Conservation (phyloP, 2,888 invertebrate species). For the Cyrtodaria siliqua region DNA sequence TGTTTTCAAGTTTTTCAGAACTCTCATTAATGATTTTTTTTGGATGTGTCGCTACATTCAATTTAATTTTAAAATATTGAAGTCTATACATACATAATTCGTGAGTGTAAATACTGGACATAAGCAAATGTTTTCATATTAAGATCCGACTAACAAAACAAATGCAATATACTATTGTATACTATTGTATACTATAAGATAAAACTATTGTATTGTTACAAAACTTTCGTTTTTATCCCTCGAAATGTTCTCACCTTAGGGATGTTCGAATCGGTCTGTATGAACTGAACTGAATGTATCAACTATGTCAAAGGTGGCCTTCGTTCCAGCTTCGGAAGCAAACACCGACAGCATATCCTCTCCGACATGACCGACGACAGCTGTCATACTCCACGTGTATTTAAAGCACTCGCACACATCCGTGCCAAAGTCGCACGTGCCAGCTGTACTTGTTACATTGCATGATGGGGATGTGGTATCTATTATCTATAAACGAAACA, state of each 20-base stretch:
- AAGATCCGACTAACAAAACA: too few species aligned
- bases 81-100: too few species aligned
- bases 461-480: slow-evolving; percentile 41
- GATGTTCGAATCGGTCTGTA: slow-evolving; percentile 20
- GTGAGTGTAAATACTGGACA: too few species aligned
- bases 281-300: slow-evolving; percentile 38
- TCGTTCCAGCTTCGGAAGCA: slow-evolving; percentile 30
- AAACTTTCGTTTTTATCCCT: too few species aligned
- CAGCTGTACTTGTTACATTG: slow-evolving; percentile 35
- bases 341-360: slow-evolving; percentile 44
- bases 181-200: too few species aligned
- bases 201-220: too few species aligned
- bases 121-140: too few species aligned
- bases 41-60: too few species aligned
- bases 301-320: slow-evolving; percentile 19
- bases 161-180: too few species aligned
- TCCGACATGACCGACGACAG: slow-evolving; percentile 37
- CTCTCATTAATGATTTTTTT: too few species aligned
- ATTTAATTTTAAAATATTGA: too few species aligned
- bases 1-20: too few species aligned
- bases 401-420: slow-evolving; percentile 48
- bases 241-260: slow-evolving; percentile 42
- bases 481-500: slow-evolving; percentile 18
- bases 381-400: slow-evolving; percentile 43
- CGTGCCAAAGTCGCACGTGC: slow-evolving; percentile 41